Percentiles rank a stretch among this genome's conserved stretches.
Conservation (phyloP, 1,140 invertebrate species). For the Zophobas morio region DNA sequence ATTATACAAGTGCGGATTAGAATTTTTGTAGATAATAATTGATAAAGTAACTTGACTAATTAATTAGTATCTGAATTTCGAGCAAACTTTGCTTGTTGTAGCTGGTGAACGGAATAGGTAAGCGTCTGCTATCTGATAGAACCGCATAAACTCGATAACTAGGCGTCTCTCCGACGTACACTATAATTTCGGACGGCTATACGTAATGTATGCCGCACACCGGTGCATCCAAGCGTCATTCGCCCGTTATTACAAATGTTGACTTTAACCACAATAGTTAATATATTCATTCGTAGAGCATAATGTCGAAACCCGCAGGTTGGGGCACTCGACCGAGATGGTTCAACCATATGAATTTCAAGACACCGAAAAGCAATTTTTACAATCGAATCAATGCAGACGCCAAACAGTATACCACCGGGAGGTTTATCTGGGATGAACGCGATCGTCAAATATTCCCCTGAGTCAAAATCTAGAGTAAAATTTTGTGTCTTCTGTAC, state of each 20-base stretch:
- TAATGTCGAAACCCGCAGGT: conserved; percentile 24
- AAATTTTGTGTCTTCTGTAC: no score
- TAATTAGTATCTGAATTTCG: conserved; percentile 52
- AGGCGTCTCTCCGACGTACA: conserved; percentile 34
- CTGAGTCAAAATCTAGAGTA: no score
- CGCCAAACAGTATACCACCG: no score
- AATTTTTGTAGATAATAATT: conserved; percentile 19
- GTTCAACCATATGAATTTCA: conserved; percentile 3
- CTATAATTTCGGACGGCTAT: conserved; percentile 42
- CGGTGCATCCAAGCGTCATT: conserved; percentile 39
- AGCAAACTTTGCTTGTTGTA: conserved; percentile 30
- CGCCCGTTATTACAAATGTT: conserved; percentile 42
- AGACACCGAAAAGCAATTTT: not conserved
- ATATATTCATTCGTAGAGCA: conserved; percentile 37
- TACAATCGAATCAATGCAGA: no score
- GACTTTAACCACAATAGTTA: conserved; percentile 42
- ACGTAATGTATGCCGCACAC: conserved; percentile 44
- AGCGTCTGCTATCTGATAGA: conserved; percentile 39
- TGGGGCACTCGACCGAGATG: conserved; percentile 10
- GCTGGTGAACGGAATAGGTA: conserved; percentile 39
- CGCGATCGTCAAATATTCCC: no score
- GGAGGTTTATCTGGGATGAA: no score
- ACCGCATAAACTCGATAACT: conserved; percentile 43
- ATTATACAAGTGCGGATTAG: conserved; percentile 38
- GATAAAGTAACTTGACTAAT: conserved; percentile 49